Evolutionary conservation across 92 coral and sea anemone genomes (phyloP).

Genomic region (Actinernus sp.): DNA sequence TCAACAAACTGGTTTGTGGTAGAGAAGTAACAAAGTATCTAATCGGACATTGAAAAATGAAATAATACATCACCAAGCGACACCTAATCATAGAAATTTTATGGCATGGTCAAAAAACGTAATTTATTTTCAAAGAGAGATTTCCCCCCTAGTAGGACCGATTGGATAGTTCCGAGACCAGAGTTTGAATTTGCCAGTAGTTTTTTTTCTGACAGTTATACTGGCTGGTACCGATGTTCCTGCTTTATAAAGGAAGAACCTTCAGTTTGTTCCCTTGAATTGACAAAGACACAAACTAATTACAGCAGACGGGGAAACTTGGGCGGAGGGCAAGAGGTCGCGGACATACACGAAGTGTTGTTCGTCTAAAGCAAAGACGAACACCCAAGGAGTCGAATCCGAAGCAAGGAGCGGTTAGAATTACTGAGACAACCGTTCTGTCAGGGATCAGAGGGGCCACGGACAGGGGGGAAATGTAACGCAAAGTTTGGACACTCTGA

Average conservation of each 20-base stretch:
- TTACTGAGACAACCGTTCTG: neutral
- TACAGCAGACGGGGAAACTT: neutral
- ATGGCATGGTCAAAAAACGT: no score
- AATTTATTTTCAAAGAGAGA: no score
- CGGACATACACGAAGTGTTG: no score
- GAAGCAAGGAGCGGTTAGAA: neutral
- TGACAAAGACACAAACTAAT: neutral
- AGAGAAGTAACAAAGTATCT: neutral
- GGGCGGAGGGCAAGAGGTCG: conserved; percentile 7
- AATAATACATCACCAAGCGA: neutral
- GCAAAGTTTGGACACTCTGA: conserved; percentile 9
- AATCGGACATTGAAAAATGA: neutral
- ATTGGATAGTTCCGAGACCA: no score
- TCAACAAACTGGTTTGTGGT: conserved; percentile 4
- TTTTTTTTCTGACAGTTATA: neutral
- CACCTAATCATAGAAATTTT: neutral
- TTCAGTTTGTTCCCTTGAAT: neutral
- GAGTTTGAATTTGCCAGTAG: no score
- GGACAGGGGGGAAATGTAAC: neutral
- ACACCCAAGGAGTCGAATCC: conserved; percentile 17
- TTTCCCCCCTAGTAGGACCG: no score
- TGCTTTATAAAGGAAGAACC: neutral
- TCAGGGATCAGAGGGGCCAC: neutral
- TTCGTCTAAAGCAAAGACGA: conserved; percentile 1
- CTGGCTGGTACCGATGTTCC: neutral